Percentiles rank a stretch among this genome's conserved stretches.
Conservation (phyloP, 2,113 vertebrate species). For the Notiomystis cincta region DNA sequence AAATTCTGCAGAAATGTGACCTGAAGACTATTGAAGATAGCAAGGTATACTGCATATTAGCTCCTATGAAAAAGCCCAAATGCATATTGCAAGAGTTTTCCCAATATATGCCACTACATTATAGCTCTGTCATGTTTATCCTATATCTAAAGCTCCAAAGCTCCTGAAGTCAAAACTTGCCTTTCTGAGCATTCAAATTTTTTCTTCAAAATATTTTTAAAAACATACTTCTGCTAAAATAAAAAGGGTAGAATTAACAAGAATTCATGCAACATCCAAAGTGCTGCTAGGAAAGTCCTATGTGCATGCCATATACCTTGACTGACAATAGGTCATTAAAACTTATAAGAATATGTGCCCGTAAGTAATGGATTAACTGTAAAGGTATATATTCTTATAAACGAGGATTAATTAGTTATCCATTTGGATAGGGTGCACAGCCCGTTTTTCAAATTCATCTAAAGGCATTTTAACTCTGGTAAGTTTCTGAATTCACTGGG, state of each 20-base stretch:
- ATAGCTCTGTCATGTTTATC: background rate
- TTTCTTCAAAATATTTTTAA: background rate
- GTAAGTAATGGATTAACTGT: constrained; percentile 64
- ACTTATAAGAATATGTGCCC: constrained; percentile 60
- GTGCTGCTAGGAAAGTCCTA: background rate
- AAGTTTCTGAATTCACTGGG: constrained; percentile 21
- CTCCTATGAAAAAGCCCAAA: background rate
- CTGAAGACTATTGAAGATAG: background rate
- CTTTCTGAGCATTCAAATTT: background rate
- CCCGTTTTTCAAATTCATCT: constrained; percentile 69
- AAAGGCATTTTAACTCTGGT: constrained; percentile 42
- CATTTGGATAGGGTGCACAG: background rate
- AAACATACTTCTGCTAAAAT: background rate
- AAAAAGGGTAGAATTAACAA: background rate
- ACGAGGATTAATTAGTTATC: constrained; percentile 64
- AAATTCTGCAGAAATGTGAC: background rate
- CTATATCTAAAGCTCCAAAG: background rate
- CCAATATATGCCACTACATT: background rate
- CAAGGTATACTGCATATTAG: background rate
- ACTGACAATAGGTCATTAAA: constrained; percentile 66
- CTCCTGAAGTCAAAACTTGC: background rate
- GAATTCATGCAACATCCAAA: background rate
- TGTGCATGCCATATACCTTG: constrained; percentile 3
- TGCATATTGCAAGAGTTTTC: background rate
- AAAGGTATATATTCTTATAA: constrained; percentile 66